These are phyloP conservation scores for Orchesella cincta DNA, from an alignment of 1,140 invertebrate species.

Conservation along the genomic window DNA sequence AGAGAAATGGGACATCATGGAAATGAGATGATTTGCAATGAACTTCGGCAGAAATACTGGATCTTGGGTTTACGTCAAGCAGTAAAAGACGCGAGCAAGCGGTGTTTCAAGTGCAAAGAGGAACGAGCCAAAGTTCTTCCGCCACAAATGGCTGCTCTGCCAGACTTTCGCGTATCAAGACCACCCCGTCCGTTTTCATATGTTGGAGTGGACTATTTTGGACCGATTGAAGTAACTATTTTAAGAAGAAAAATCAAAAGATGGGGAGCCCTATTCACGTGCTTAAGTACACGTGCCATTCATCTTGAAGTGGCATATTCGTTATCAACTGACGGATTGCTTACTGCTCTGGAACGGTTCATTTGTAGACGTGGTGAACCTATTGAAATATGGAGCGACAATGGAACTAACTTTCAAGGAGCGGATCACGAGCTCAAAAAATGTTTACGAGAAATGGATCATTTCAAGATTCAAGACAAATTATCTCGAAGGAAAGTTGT, in stretches of 20 bases:
- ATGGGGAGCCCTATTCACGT: constrained; percentile 43
- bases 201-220: constrained; percentile 48
- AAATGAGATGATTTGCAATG: constrained; percentile 12
- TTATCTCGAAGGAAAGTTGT: not conserved
- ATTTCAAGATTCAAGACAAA: not conserved
- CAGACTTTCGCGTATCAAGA: constrained; percentile 32
- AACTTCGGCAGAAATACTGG: constrained; percentile 29
- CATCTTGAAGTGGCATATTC: constrained; percentile 49
- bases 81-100: not conserved
- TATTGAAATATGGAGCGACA: constrained; percentile 51
- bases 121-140: not conserved
- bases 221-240: constrained; percentile 46
- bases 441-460: not conserved
- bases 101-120: not conserved
- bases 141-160: constrained; percentile 44
- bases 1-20: constrained; percentile 23
- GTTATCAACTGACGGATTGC: constrained; percentile 50
- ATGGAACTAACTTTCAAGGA: constrained; percentile 53
- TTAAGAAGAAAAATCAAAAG: constrained; percentile 32
- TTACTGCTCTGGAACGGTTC: constrained; percentile 52
- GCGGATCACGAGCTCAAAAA: constrained; percentile 1
- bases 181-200: constrained; percentile 41
- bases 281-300: constrained; percentile 39
- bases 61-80: not conserved
- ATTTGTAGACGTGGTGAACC: constrained; percentile 49